phyloP scores from a whole-genome alignment of 2,113 vertebrate genomes.

The Collichthys lucidus region DNA sequence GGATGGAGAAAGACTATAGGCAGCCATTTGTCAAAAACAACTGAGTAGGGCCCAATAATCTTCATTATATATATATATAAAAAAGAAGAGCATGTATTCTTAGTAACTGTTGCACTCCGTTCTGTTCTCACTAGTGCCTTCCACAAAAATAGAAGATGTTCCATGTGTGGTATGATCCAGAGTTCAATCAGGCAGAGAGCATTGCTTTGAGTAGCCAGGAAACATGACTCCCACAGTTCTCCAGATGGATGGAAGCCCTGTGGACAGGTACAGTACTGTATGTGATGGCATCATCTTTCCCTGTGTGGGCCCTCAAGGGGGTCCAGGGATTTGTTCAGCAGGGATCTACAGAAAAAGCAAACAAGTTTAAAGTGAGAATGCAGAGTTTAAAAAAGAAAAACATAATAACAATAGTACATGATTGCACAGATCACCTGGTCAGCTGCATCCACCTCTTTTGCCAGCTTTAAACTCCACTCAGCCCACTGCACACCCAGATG shows the following conservation, averaged over 20 bases:
- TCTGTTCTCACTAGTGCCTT: constrained; percentile 17
- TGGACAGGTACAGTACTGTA: constrained; percentile 6
- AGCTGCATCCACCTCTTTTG: neutral
- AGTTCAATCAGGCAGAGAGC: constrained; percentile 37
- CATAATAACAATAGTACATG: neutral
- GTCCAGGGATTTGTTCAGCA: neutral
- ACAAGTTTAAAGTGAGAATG: neutral
- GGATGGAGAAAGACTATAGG: neutral
- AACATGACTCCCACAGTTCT: constrained; percentile 26
- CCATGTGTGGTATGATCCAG: constrained; percentile 42
- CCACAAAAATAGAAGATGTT: constrained; percentile 36
- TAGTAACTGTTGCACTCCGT: constrained; percentile 10
- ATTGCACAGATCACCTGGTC: constrained; percentile 30
- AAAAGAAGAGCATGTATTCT: neutral
- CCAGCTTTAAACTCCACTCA: constrained; percentile 30
- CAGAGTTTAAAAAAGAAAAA: neutral
- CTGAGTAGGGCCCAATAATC: neutral
- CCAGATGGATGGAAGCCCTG: constrained; percentile 19
- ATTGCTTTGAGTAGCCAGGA: constrained; percentile 36
- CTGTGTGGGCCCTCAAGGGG: neutral
- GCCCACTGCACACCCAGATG: constrained; percentile 31
- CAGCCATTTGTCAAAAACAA: neutral
- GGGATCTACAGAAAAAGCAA: neutral
- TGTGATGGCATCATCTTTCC: constrained; percentile 1
- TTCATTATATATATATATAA: neutral